Base-by-base conservation (phyloP, 2,113 vertebrate species). In the Pachypanchax playfairii region DNA sequence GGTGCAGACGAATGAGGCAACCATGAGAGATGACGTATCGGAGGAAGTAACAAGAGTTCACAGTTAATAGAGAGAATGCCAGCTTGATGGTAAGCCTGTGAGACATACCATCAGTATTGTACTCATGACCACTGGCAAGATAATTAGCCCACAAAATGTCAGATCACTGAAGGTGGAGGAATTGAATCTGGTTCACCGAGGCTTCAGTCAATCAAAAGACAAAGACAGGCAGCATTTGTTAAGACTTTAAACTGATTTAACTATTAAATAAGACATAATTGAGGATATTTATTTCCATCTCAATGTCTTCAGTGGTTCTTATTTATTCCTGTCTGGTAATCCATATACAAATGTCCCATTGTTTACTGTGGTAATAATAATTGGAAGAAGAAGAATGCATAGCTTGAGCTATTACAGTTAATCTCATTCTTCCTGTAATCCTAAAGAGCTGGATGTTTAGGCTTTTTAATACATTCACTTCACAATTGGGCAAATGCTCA, bases 401-500 rank as follows among this genome's bases (percentile, higher is more conserved):
- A 58, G 47, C 61, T 62, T 55, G 12, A 70, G 66, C 72, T 59
- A 70, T 79, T 61, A 33, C 38, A 4, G 70, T 49, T 78, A 78
- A 89, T 83, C 83, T 81, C 62, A 77, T 80, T 89, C 75, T 68
- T 77, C 61, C 66, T 77, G 67, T 84, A 85, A 89, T 89, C 83
- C 84, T 42, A 85, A 70, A 78, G 61, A 58, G 59, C 64, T 58
- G 25, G 63, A 77, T 83, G 77, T 80, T 80, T 73, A 65, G 43
- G 58, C 76, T 63, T 52, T 75, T 74, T 60, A 77, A 80, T 79
- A 35, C 66, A 67, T 85, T 82, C 64, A 58, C 56, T 75, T 76
- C 60, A 74, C 77, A 82, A 80, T 29, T 80, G 70, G 78, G 52
- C 42, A 65, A n/a, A 51, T 59, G 59, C 14, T 75, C 68, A 64